Conservation (phyloP, 2,888 invertebrate genomes). For the Exephanes ischioxanthus region DNA sequence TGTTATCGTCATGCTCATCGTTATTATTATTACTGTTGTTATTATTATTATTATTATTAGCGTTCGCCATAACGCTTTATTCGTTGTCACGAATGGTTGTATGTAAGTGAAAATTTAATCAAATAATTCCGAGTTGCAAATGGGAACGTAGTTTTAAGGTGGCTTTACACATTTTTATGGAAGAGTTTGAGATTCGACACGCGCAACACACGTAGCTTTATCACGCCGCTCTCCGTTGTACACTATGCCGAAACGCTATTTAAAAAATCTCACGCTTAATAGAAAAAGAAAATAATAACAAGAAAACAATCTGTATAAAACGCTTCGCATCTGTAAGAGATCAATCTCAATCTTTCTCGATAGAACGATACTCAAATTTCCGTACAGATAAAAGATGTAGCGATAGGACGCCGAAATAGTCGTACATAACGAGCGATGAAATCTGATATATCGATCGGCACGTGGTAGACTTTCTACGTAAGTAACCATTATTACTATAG, state of each 20-base stretch:
- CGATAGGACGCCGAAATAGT: conserved; percentile 43
- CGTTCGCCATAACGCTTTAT: background rate
- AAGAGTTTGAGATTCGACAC: conserved; percentile 16
- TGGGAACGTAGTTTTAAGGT: conserved; percentile 25
- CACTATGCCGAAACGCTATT: background rate
- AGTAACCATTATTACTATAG: conserved; percentile 58
- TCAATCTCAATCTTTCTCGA: conserved; percentile 34
- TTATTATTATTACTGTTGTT: background rate
- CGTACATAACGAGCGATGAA: conserved; percentile 1
- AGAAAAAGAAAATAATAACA: background rate
- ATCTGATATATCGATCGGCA: background rate
- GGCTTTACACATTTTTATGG: conserved; percentile 51
- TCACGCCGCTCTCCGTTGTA: background rate
- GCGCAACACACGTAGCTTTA: background rate
- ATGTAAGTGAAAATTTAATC: conserved; percentile 27
- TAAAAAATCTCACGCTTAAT: conserved; percentile 8
- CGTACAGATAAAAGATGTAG: conserved; percentile 15
- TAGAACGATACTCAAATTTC: conserved; percentile 31
- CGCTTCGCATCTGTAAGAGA: conserved; percentile 25
- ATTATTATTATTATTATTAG: background rate
- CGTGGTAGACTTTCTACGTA: background rate
- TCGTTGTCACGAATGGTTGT: conserved; percentile 7
- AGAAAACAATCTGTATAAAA: conserved; percentile 3
- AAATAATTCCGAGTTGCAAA: conserved; percentile 23
- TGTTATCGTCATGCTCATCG: no score